phyloP scores from a whole-genome alignment of 30 jellyfish, hydroid and myxozoan species.

The Cassiopea andromeda region DNA sequence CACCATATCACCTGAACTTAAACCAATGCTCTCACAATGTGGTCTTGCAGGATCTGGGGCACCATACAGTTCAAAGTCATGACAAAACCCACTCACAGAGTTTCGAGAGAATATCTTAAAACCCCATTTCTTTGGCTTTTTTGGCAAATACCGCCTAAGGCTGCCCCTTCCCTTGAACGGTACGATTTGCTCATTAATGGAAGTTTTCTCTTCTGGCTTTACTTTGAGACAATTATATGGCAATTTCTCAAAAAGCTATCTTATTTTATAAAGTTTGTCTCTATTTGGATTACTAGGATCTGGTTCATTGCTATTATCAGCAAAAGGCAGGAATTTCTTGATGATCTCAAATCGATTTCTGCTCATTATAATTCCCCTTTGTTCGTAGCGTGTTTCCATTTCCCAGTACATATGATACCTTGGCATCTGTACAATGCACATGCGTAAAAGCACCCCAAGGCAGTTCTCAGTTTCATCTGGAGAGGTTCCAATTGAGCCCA shows the following conservation, averaged over 20 bases:
- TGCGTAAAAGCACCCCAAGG: constrained; percentile 57
- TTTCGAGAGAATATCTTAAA: constrained; percentile 60
- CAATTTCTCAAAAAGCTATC: constrained; percentile 53
- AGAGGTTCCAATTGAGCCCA: constrained; percentile 46
- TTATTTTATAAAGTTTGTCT: constrained; percentile 38
- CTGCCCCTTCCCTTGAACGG: constrained; percentile 51
- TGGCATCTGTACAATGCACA: constrained; percentile 67
- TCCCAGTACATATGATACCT: constrained; percentile 56
- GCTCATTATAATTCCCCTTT: constrained; percentile 58
- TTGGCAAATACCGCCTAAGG: constrained; percentile 58
- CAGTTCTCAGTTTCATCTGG: constrained; percentile 24
- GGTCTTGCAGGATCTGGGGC: constrained; percentile 48
- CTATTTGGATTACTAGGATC: constrained; percentile 24
- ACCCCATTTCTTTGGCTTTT: constrained; percentile 72
- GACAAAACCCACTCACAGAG: constrained; percentile 50
- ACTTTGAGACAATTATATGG: constrained; percentile 42
- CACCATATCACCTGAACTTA: constrained; percentile 51
- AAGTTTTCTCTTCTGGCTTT: constrained; percentile 63
- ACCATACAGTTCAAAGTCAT: constrained; percentile 49
- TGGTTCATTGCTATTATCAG: constrained; percentile 33
- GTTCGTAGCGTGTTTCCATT: constrained; percentile 58
- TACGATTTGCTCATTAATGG: constrained; percentile 51
- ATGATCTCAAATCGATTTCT: constrained; percentile 34
- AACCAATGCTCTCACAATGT: constrained; percentile 45
- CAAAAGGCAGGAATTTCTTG: constrained; percentile 42